phyloP scores from a whole-genome alignment of 2,797 vertebrate genomes.

The Menidia menidia region DNA sequence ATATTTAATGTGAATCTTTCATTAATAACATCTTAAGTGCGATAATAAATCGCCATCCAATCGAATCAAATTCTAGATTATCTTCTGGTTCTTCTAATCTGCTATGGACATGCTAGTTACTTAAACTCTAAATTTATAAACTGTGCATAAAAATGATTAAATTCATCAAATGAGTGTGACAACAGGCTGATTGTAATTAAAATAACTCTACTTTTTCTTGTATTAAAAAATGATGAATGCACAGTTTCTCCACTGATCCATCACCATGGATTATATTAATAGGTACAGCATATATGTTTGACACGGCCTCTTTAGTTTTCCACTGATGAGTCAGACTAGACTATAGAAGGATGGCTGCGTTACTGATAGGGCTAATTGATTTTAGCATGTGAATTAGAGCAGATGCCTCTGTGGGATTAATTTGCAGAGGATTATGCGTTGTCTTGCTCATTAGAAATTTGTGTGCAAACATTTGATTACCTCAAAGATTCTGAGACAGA shows the following conservation, averaged over 20 bases:
- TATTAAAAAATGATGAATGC: background rate
- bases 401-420: slow-evolving; percentile 63
- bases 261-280: background rate
- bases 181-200: no score
- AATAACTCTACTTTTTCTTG: no score
- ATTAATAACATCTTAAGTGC: background rate
- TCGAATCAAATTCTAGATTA: background rate
- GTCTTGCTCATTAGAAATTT: slow-evolving; percentile 41
- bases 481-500: background rate
- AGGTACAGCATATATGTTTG: background rate
- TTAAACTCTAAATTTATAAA: background rate
- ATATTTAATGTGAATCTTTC: background rate
- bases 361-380: slow-evolving; percentile 58
- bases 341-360: slow-evolving; percentile 26
- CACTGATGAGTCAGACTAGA: background rate
- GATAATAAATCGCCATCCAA: background rate
- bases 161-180: background rate
- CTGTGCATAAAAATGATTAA: background rate
- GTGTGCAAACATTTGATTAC: slow-evolving; percentile 33
- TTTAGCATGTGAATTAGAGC: slow-evolving; percentile 42
- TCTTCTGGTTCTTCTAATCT: background rate
- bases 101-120: background rate
- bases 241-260: background rate
- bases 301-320: slow-evolving; percentile 1
- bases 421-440: slow-evolving; percentile 60